A percentile compares a stretch with the other conserved stretches of the same genome.
Conservation (phyloP, 1,140 invertebrate genomes). For the Drosophila grimshawi region DNA sequence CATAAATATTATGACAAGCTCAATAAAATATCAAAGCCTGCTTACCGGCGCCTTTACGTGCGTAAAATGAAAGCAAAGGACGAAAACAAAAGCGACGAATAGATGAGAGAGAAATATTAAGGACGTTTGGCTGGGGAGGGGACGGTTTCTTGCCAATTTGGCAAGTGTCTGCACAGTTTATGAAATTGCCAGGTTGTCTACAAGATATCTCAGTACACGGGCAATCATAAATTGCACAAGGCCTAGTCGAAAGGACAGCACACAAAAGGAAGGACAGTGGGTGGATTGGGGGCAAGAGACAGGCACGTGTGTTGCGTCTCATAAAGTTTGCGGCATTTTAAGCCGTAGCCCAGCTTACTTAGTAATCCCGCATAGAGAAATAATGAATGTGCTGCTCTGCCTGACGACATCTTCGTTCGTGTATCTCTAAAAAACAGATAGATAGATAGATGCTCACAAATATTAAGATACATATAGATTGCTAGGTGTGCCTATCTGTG, state of each 20-base stretch:
- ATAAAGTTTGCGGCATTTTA: conserved; percentile 82
- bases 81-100: conserved; percentile 37
- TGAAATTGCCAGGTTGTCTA: conserved; percentile 82
- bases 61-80: conserved; percentile 48
- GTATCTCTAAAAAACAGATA: conserved; percentile 57
- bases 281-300: not conserved
- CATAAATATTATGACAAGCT: conserved; percentile 81
- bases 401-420: conserved; percentile 40
- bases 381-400: conserved; percentile 75
- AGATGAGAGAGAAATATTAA: too few relatives aligned
- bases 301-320: conserved; percentile 75
- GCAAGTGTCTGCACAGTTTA: conserved; percentile 77
- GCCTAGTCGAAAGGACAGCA: conserved; percentile 50
- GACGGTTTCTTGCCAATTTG: conserved; percentile 64
- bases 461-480: conserved; percentile 43
- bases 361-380: conserved; percentile 77
- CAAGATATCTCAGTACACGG: conserved; percentile 43
- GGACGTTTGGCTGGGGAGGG: not conserved
- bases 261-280: conserved; percentile 20
- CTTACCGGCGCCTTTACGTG: conserved; percentile 63
- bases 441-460: conserved; percentile 35
- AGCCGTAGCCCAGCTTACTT: conserved; percentile 71
- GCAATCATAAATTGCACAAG: conserved; percentile 78
- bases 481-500: conserved; percentile 11
- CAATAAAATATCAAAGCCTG: conserved; percentile 79